Base-by-base conservation (phyloP, 2,888 invertebrate species). In the Buathra laborator region DNA sequence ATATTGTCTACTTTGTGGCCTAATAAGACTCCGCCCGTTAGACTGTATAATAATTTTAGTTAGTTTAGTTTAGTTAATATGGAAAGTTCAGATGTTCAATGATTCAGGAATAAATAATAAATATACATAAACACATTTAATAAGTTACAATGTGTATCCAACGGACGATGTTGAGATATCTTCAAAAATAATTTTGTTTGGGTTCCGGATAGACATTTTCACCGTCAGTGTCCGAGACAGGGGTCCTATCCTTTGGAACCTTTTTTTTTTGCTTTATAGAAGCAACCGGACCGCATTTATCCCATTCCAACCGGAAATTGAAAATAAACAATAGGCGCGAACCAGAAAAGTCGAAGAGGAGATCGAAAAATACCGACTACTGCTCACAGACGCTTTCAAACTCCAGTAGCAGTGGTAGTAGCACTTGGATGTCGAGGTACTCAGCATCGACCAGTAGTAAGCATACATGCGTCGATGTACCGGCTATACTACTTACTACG, bases 241-340 rank as follows among this genome's bases (percentile, higher is more conserved):
- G 24, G 24, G 3, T 24, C 24, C 24, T 24, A 24, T 24, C 24
- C 24, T 37, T 37, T 9, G 7, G 37, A 32, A 66, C 64, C 32
- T 79, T 51, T 59, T 56, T 67, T 68, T 29, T 62, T 64, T 16
- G 19, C 66, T 68, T 62, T 51, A 29, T 81, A 72, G 72, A 71
- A 72, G 72, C 74, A 74, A 72, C 70, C 37, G 9, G 68, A 72
- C 70, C 37, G 9, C 37, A 72, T 67, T 37, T 44, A 56, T 75
- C 66, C 74, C 66, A 46, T 37, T 64, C 48, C 24, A 75, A 70
- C 53, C 68, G 81, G 62, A 81, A 84, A 84, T 81, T 70, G 51
- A 84, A 84, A 84, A 81, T 81, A 84, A 84, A 84, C 77, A 43
- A 77, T 74, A 68, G 77, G 68, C 37, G 16, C 51, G 64, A 74